Evolutionary conservation across 2,888 invertebrate species (phyloP).

Genomic region (Rhopalosiphum nymphaeae): DNA sequence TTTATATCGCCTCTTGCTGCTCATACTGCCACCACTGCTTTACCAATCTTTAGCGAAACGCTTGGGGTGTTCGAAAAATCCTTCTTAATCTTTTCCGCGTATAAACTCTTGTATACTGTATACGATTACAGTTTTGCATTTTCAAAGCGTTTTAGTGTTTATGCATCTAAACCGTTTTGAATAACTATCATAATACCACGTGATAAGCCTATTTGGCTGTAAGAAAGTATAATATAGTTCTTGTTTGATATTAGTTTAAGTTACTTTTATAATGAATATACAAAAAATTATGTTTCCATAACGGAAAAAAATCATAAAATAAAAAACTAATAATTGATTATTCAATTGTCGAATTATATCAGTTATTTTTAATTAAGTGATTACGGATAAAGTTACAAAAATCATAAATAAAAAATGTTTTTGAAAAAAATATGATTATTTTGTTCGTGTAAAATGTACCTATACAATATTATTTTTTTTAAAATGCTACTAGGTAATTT

Average conservation of each 20-base stretch:
- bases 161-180: not conserved
- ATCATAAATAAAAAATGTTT: not conserved
- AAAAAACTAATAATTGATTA: too few species aligned
- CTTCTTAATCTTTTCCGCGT: not conserved
- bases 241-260: not conserved
- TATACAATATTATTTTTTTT: not conserved
- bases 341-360: not conserved
- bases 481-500: constrained; percentile 1
- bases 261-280: not conserved
- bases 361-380: not conserved
- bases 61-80: not conserved
- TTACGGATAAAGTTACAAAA: not conserved
- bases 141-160: not conserved
- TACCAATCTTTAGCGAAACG: not conserved
- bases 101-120: not conserved
- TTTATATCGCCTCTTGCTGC: not conserved
- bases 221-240: not conserved
- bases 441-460: not conserved
- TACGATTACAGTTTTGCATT: not conserved
- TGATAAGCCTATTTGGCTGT: not conserved
- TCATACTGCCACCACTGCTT: not conserved
- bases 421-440: not conserved
- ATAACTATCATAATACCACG: not conserved
- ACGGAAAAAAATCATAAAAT: not conserved
- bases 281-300: not conserved